phyloP scores from a whole-genome alignment of 2,888 invertebrate species.

The Netelia melanura region DNA sequence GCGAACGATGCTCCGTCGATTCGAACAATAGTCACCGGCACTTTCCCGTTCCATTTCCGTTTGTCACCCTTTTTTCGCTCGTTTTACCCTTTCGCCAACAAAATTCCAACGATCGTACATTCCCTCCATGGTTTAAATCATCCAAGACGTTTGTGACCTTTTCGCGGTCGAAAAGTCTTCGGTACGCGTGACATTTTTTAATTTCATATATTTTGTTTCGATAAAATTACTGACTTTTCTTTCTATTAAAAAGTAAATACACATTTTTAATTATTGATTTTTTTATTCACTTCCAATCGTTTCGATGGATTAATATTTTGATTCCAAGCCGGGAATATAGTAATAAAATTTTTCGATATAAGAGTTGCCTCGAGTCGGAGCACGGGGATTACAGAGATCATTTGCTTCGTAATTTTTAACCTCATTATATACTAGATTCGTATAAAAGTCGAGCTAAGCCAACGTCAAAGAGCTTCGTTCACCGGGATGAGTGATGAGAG shows the following conservation, averaged over 20 bases:
- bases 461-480: background rate
- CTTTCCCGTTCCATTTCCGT: background rate
- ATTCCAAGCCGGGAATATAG: too few species aligned
- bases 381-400: background rate
- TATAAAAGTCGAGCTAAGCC: slow-evolving; percentile 30
- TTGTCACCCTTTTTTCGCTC: background rate
- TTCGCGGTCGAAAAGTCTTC: background rate
- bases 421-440: background rate
- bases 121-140: background rate
- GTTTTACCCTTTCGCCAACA: slow-evolving; percentile 13
- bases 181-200: background rate
- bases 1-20: slow-evolving; percentile 1
- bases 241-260: too few species aligned
- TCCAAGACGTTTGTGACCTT: background rate
- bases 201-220: background rate
- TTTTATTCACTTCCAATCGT: too few species aligned
- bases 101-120: background rate
- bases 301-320: too few species aligned
- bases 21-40: slow-evolving; percentile 32
- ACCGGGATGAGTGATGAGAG: background rate
- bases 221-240: background rate
- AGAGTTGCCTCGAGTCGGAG: too few species aligned
- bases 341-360: too few species aligned
- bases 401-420: slow-evolving; percentile 8
- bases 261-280: too few species aligned